Evolutionary conservation across 2,113 vertebrate species (phyloP), one percentile per base, ranked within the genome.

Genomic region (Nycticorax nycticorax): DNA sequence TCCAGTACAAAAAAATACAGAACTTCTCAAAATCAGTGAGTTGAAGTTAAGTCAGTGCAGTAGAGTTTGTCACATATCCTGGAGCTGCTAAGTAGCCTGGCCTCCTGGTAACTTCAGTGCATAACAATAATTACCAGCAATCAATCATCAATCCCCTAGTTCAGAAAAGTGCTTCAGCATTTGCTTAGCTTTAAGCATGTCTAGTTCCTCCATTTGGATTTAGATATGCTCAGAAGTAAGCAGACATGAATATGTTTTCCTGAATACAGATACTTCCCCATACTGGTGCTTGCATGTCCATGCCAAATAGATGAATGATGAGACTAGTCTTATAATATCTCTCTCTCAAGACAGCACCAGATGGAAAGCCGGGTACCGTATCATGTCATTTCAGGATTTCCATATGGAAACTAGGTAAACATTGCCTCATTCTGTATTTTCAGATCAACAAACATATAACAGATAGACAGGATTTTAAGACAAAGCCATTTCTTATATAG

Each of bases 391-490:
- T 82, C 71, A 85, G 56, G 48, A 71, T 77, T 89, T 91, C 84
- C 59, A 33, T 53, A 69, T 63, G 76, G 90, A 82, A 95, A 76
- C 41, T 69, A 21, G 17, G 37, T 78, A 95, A 90, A 93, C 50
- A 68, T 68, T 73, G 55, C 41, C 32, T 91, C 56, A 10, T 73
- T 94, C 41, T 76, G 19, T 73, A 64, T 92, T 95, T 86, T 94
- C 63, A 88, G 90, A 64, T 93, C 94, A 93, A 75, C 39, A 90
- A 89, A 91, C 67, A 85, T 15, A 57, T 17, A 89, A 95, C 83
- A 96, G 84, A 97, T 96, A 97, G 97, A 98, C 96, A 98, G 94
- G 5, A 93, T 95, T 97, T 94, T 50, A 97, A 96, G 95, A 98
- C 62, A 92, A 95, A 97, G 21, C 88, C 0, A 84, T 93, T 96